Evolutionary conservation across 2,888 invertebrate species (phyloP).

Genomic region (Tiliacea citrago): DNA sequence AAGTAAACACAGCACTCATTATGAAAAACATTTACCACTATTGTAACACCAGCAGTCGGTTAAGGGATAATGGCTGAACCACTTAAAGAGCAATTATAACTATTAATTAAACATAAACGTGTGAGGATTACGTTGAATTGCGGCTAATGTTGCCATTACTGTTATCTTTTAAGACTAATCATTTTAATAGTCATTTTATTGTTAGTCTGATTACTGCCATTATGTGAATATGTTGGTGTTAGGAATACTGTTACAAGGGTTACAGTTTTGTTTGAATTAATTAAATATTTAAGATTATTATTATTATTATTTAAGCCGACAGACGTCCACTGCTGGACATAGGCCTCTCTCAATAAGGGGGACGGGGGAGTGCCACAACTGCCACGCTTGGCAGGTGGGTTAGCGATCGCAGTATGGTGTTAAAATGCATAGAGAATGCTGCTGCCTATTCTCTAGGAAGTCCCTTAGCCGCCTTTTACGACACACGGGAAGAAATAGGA

Average conservation of each 20-base stretch:
- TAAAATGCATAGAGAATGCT: too few species aligned
- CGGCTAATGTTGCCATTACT: constrained; percentile 71
- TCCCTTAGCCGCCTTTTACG: too few species aligned
- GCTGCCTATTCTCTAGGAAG: too few species aligned
- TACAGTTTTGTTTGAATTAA: constrained; percentile 22
- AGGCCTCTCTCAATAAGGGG: too few species aligned
- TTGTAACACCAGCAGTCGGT: constrained; percentile 36
- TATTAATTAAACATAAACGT: constrained; percentile 59
- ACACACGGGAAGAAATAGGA: too few species aligned
- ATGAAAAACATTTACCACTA: constrained; percentile 43
- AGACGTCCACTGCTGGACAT: too few species aligned
- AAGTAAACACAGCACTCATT: constrained; percentile 10
- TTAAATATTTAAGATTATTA: not conserved
- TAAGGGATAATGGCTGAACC: constrained; percentile 44
- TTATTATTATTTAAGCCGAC: too few species aligned
- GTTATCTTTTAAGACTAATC: constrained; percentile 74
- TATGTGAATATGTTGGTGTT: constrained; percentile 57
- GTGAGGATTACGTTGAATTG: constrained; percentile 59
- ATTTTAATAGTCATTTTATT: constrained; percentile 71
- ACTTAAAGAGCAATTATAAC: constrained; percentile 59
- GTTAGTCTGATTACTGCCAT: constrained; percentile 56
- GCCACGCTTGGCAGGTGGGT: too few species aligned
- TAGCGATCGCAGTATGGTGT: too few species aligned
- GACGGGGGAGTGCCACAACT: too few species aligned
- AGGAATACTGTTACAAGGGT: constrained; percentile 34